phyloP scores from a whole-genome alignment of 2,797 vertebrate genomes.

The Cynopterus sphinx region DNA sequence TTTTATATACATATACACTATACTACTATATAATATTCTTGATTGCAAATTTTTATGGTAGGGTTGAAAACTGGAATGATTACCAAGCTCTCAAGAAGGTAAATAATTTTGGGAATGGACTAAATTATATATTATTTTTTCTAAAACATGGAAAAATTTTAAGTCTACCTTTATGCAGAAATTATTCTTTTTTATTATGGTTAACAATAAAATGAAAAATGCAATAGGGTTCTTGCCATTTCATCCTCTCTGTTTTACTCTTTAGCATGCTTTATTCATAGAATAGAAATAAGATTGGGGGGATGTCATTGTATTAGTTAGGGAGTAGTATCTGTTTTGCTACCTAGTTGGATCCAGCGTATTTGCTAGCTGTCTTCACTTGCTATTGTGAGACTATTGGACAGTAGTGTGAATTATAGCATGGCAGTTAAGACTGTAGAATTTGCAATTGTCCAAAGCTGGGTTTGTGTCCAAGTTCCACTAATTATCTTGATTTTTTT shows the following conservation, averaged over 20 bases:
- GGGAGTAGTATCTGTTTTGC: background rate
- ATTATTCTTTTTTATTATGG: constrained; percentile 2
- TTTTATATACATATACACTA: constrained; percentile 62
- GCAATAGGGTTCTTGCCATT: background rate
- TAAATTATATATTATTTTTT: background rate
- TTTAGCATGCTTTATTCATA: background rate
- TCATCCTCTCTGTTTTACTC: background rate
- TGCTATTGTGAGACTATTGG: background rate
- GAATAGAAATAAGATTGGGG: background rate
- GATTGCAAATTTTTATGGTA: constrained; percentile 5
- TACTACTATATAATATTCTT: constrained; percentile 37
- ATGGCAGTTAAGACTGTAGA: background rate
- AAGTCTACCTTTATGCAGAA: background rate
- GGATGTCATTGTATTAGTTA: background rate
- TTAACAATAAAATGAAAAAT: background rate
- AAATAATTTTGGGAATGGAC: background rate
- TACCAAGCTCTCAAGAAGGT: background rate
- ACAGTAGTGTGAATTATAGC: background rate
- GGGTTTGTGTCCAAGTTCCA: background rate
- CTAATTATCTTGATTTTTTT: background rate
- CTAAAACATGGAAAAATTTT: background rate
- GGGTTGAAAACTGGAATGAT: background rate
- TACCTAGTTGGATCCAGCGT: background rate
- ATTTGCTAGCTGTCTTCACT: background rate
- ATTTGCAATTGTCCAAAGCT: background rate